phyloP scores from a whole-genome alignment of 2,113 vertebrate genomes.

The Riparia riparia region DNA sequence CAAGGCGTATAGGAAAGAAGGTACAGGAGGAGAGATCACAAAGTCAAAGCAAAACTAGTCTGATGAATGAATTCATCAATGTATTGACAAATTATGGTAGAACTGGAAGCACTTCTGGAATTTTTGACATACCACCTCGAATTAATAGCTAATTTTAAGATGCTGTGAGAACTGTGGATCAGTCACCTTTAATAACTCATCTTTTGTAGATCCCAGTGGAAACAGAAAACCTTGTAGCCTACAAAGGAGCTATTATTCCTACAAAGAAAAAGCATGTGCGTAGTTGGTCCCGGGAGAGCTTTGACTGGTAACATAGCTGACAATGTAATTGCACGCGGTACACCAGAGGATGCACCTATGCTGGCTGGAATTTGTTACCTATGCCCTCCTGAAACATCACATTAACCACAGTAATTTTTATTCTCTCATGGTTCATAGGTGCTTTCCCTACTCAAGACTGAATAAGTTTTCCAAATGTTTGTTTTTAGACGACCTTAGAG shows the following conservation, averaged over 20 bases:
- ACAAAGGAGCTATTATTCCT: neutral
- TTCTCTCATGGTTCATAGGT: neutral
- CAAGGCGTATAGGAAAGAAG: neutral
- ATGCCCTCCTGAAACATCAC: neutral
- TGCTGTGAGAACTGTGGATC: neutral
- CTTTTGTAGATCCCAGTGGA: neutral
- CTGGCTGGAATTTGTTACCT: neutral
- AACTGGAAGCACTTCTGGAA: neutral
- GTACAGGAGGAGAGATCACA: neutral
- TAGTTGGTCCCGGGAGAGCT: neutral
- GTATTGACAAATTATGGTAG: neutral
- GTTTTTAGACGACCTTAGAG: neutral
- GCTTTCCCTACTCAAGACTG: neutral
- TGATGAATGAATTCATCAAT: neutral
- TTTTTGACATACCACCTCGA: neutral
- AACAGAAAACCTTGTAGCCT: neutral
- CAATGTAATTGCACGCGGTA: accelerated
- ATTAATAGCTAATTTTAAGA: neutral
- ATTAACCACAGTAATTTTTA: neutral
- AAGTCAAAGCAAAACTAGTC: neutral
- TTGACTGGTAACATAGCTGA: neutral
- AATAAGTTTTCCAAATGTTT: neutral
- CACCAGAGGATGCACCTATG: neutral
- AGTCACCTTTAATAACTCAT: neutral
- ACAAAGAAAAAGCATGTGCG: neutral